Percentiles rank a stretch among this genome's conserved stretches.
phyloP scores from a whole-genome alignment of 2,888 invertebrate species.

The Oasisia sp. region DNA sequence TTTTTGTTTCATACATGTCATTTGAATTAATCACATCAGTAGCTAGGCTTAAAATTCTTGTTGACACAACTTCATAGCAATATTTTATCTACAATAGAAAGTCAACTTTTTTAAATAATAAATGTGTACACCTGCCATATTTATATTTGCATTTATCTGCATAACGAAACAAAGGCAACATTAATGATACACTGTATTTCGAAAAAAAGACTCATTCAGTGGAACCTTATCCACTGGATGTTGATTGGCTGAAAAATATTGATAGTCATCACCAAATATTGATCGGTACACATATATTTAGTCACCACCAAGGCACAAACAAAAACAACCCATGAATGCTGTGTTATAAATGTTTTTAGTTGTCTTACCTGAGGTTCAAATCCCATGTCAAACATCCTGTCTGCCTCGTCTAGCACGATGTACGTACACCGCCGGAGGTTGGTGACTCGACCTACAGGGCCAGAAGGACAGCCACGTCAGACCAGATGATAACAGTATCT shows the following conservation, averaged over 20 bases:
- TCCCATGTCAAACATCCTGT: conserved; percentile 99
- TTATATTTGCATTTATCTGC: no score
- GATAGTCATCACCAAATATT: no score
- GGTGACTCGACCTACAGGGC: conserved; percentile 81
- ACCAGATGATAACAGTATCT: background rate
- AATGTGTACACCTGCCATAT: no score
- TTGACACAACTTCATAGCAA: no score
- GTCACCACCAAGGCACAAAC: background rate
- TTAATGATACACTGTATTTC: no score
- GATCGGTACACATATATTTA: no score
- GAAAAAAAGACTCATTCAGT: no score
- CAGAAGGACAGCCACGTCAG: background rate
- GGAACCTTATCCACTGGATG: no score
- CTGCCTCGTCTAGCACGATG: conserved; percentile 97
- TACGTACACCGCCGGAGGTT: conserved; percentile 97
- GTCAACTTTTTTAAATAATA: background rate
- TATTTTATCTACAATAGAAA: background rate
- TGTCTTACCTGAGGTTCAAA: conserved; percentile 88
- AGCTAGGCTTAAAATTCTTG: no score
- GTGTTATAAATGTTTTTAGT: background rate
- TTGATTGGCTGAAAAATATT: background rate
- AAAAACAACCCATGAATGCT: background rate
- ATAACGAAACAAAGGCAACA: no score
- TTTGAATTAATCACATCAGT: no score
- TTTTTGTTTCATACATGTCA: no score